A percentile compares a stretch with the other conserved stretches of the same genome.
Evolutionary conservation across 2,888 invertebrate genomes (phyloP).

Genomic region (Limnephilus rhombicus): DNA sequence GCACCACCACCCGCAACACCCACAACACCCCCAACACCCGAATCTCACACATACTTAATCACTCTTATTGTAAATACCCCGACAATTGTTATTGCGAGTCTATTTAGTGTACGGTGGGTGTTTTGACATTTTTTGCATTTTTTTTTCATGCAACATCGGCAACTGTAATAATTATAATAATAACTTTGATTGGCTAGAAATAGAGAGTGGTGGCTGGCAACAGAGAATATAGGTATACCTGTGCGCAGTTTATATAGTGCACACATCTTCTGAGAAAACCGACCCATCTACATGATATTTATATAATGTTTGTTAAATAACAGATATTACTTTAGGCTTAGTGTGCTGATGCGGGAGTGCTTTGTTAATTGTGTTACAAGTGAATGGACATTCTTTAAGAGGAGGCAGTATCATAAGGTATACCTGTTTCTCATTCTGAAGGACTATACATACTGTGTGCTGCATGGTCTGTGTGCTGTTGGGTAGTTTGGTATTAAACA

Average conservation of each 20-base stretch:
- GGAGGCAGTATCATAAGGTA: not conserved
- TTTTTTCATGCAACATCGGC: constrained; percentile 30
- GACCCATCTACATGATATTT: not conserved
- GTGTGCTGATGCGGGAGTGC: not conserved
- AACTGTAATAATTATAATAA: not conserved
- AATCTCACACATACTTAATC: constrained; percentile 52
- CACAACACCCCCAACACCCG: constrained; percentile 57
- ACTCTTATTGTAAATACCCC: constrained; percentile 57
- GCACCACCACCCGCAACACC: constrained; percentile 71
- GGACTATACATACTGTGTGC: not conserved
- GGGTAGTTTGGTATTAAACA: constrained; percentile 33
- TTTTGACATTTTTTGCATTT: constrained; percentile 48
- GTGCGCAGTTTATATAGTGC: not conserved
- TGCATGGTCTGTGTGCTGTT: not conserved
- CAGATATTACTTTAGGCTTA: not conserved
- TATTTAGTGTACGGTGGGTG: constrained; percentile 49
- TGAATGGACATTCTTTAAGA: constrained; percentile 30
- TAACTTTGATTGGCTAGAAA: constrained; percentile 33
- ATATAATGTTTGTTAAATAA: not conserved
- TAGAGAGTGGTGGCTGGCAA: not conserved
- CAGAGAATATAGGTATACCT: constrained; percentile 10
- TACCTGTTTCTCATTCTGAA: constrained; percentile 15
- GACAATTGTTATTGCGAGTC: constrained; percentile 63
- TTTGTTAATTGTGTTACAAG: not conserved
- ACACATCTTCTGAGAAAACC: not conserved